phyloP scores from a whole-genome alignment of 2,113 vertebrate species.

The Anthoscopus minutus region DNA sequence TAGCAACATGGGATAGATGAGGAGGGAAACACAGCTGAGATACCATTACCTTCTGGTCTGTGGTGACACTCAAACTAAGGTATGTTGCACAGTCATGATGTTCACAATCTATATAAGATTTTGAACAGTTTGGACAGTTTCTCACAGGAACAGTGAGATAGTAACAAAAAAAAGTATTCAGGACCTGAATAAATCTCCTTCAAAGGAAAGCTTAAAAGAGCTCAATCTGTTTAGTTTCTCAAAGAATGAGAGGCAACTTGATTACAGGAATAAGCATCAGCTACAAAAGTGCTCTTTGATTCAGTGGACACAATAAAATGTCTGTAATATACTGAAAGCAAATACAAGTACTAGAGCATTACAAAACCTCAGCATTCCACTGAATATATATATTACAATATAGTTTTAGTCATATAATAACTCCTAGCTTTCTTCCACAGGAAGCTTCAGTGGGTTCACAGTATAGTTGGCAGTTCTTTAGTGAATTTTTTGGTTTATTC shows the following conservation, averaged over 20 bases:
- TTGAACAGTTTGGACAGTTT: background rate
- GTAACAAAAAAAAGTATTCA: background rate
- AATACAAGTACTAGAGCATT: background rate
- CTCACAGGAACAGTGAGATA: background rate
- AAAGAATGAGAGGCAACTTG: background rate
- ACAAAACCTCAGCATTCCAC: background rate
- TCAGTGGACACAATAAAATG: background rate
- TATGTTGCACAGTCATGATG: background rate
- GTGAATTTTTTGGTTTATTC: background rate
- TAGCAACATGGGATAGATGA: background rate
- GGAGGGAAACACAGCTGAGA: background rate
- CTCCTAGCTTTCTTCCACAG: background rate
- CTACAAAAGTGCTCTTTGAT: conserved; percentile 14
- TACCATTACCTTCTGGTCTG: background rate
- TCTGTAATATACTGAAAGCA: background rate
- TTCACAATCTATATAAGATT: background rate
- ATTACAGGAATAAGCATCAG: conserved; percentile 14
- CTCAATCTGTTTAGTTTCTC: background rate
- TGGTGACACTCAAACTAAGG: background rate
- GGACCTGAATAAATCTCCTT: background rate
- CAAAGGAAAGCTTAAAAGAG: background rate
- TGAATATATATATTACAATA: background rate
- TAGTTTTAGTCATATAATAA: background rate
- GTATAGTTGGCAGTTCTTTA: background rate
- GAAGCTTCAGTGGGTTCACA: background rate